These are phyloP conservation scores for Cebuella pygmaea DNA, from an alignment of 2,797 vertebrate genomes.

Conservation along the genomic window DNA sequence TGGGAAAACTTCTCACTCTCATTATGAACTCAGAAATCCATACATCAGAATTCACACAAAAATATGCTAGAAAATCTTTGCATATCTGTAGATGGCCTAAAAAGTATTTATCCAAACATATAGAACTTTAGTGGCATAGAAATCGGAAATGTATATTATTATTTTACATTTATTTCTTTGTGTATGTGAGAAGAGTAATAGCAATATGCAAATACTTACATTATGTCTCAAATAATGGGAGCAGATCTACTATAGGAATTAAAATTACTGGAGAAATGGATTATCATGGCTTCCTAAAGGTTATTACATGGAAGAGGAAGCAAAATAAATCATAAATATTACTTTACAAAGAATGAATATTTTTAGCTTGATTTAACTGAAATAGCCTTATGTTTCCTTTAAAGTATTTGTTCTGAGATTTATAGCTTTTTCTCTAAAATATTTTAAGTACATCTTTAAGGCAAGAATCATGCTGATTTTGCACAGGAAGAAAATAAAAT, in stretches of 20 bases:
- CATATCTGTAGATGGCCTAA: not conserved
- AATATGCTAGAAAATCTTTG: not conserved
- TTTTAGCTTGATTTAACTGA: constrained; percentile 70
- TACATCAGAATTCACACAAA: not conserved
- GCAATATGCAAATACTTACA: constrained; percentile 76
- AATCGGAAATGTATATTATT: not conserved
- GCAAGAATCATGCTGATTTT: constrained; percentile 70
- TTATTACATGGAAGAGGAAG: constrained; percentile 68
- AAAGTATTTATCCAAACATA: not conserved
- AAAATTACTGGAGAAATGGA: constrained; percentile 74
- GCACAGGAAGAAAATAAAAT: constrained; percentile 75
- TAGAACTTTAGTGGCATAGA: not conserved
- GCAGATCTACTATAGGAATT: constrained; percentile 74
- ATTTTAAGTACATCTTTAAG: constrained; percentile 78
- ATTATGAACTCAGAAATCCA: constrained; percentile 25
- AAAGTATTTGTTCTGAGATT: constrained; percentile 75
- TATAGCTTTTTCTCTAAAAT: constrained; percentile 71
- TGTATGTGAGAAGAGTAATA: constrained; percentile 51
- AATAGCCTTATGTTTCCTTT: constrained; percentile 63
- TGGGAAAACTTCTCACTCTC: not conserved
- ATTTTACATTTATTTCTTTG: constrained; percentile 22
- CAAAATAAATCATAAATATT: constrained; percentile 75
- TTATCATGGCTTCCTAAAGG: constrained; percentile 64
- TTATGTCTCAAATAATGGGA: constrained; percentile 75
- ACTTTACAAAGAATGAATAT: constrained; percentile 69